Conservation (phyloP, 2,888 invertebrate genomes). For the Callyntrura guangdongensis region DNA sequence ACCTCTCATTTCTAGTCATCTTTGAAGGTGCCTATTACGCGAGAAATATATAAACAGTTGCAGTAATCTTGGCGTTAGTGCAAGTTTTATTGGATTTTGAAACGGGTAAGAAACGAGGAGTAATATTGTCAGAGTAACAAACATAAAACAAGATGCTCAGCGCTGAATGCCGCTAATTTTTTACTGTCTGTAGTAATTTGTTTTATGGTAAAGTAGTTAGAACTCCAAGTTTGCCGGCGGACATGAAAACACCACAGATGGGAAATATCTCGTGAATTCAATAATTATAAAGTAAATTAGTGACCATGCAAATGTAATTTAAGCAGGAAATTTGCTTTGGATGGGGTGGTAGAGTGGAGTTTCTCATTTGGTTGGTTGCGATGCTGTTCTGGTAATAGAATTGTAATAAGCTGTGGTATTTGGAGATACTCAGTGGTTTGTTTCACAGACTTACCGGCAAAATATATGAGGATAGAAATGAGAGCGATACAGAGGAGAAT, state of each 20-base stretch:
- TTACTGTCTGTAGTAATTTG: no score
- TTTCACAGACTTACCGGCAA: constrained; percentile 91
- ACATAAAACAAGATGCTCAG: neutral
- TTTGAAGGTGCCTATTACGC: constrained; percentile 74
- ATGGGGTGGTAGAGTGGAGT: neutral
- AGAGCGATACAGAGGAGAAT: constrained; percentile 96
- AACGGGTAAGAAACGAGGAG: neutral
- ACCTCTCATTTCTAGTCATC: constrained; percentile 75
- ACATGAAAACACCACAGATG: no score
- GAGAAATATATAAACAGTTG: constrained; percentile 44
- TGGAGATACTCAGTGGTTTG: neutral
- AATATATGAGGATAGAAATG: constrained; percentile 97
- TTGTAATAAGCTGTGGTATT: neutral
- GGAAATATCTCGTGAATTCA: neutral
- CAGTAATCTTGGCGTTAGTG: constrained; percentile 1
- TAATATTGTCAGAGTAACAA: neutral
- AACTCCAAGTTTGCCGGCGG: no score
- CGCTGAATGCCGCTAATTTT: constrained; percentile 4
- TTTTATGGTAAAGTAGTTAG: no score
- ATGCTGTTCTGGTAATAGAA: neutral
- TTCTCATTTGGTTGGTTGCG: neutral
- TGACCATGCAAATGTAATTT: neutral
- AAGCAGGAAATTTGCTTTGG: neutral
- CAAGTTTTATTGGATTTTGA: neutral
- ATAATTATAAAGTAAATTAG: neutral